phyloP scores from a whole-genome alignment of 1,140 invertebrate genomes.

The Drosophila ohnishii region DNA sequence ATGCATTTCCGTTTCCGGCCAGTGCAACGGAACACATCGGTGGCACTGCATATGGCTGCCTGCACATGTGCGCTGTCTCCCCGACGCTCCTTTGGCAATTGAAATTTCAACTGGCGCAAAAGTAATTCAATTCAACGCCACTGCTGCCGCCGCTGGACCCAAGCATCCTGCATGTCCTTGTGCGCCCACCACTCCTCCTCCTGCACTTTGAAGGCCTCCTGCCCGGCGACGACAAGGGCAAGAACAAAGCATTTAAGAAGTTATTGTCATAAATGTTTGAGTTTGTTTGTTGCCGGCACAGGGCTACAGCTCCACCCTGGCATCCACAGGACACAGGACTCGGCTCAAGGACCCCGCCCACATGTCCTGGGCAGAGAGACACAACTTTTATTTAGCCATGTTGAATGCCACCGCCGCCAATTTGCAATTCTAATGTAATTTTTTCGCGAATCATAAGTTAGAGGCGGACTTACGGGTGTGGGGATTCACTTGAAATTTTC shows the following conservation, averaged over 20 bases:
- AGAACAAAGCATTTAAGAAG: conserved; percentile 80
- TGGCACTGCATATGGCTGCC: conserved; percentile 66
- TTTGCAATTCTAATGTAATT: conserved; percentile 82
- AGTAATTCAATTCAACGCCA: conserved; percentile 79
- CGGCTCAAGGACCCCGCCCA: neutral
- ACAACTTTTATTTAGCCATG: conserved; percentile 77
- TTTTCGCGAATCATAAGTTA: conserved; percentile 81
- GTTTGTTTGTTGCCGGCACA: conserved; percentile 62
- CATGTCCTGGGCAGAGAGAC: conserved; percentile 52
- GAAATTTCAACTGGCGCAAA: conserved; percentile 81
- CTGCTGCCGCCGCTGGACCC: conserved; percentile 47
- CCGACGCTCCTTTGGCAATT: conserved; percentile 55
- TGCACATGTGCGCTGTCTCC: conserved; percentile 65
- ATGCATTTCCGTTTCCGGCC: conserved; percentile 79
- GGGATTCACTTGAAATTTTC: conserved; percentile 59
- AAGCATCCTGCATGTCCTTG: conserved; percentile 57
- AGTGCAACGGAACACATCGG: conserved; percentile 48
- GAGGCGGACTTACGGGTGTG: conserved; percentile 28
- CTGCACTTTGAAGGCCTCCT: conserved; percentile 20
- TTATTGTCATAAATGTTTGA: conserved; percentile 81
- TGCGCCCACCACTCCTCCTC: conserved; percentile 1
- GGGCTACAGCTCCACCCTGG: conserved; percentile 1
- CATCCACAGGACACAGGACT: conserved; percentile 2
- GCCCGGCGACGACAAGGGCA: conserved; percentile 39
- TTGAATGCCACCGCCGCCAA: conserved; percentile 62